Conservation (phyloP, 1,140 invertebrate species). For the Leptoteleia sp. region DNA sequence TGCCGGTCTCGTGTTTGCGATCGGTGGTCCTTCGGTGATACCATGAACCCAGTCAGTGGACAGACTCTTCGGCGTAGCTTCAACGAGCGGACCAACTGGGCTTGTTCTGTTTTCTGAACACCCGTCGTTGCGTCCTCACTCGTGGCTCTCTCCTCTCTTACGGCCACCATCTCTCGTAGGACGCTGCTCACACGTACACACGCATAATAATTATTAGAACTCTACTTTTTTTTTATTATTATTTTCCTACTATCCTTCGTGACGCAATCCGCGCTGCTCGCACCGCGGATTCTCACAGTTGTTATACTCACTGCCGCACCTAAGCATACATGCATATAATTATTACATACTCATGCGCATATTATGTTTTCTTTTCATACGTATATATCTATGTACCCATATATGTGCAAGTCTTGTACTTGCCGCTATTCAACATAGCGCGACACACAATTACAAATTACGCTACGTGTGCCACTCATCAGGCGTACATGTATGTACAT, state of each 20-base stretch:
- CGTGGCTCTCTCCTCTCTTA: slow-evolving; percentile 59
- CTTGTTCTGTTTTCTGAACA: slow-evolving; percentile 79
- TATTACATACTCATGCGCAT: slow-evolving; percentile 80
- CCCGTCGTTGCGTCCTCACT: slow-evolving; percentile 66
- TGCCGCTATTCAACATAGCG: slow-evolving; percentile 71
- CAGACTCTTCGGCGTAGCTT: slow-evolving; percentile 72
- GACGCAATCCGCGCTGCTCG: slow-evolving; percentile 51
- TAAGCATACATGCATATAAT: slow-evolving; percentile 80
- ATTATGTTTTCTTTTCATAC: slow-evolving; percentile 76
- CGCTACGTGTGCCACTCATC: too few relatives aligned
- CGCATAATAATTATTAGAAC: slow-evolving; percentile 68
- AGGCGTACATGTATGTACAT: slow-evolving; percentile 51
- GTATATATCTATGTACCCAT: slow-evolving; percentile 72
- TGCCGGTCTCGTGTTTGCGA: slow-evolving; percentile 59
- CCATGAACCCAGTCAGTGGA: slow-evolving; percentile 72
- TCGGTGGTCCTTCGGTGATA: slow-evolving; percentile 62
- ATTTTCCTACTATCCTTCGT: slow-evolving; percentile 71
- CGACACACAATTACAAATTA: too few relatives aligned
- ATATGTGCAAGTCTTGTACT: slow-evolving; percentile 74
- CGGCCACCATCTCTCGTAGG: slow-evolving; percentile 73
- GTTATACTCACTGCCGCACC: slow-evolving; percentile 81
- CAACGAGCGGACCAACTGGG: slow-evolving; percentile 71
- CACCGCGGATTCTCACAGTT: slow-evolving; percentile 74
- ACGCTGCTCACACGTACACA: slow-evolving; percentile 76
- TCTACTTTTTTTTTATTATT: slow-evolving; percentile 63